Percentiles rank a stretch among this genome's conserved stretches.
phyloP scores from a whole-genome alignment of 2,113 vertebrate genomes.

The Patagioenas fasciata region DNA sequence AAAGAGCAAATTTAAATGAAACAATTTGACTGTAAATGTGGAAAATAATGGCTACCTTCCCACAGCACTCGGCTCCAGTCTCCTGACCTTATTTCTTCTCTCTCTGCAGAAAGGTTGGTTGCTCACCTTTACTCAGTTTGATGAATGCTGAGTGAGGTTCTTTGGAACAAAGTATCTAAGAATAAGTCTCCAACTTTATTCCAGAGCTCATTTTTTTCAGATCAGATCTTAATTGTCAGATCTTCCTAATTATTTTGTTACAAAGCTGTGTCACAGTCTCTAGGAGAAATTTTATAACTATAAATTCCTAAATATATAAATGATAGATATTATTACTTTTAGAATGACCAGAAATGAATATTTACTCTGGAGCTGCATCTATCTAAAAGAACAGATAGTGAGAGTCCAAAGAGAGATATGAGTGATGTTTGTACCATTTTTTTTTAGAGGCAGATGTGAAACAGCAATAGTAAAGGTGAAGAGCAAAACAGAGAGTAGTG shows the following conservation, averaged over 20 bases:
- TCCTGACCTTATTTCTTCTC: not conserved
- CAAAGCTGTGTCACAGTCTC: not conserved
- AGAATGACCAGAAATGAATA: not conserved
- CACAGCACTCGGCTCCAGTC: not conserved
- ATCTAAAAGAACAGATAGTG: not conserved
- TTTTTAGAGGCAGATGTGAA: not conserved
- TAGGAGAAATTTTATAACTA: not conserved
- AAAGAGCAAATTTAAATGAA: conserved; percentile 46
- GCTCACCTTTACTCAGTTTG: not conserved
- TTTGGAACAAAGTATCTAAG: not conserved
- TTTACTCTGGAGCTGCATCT: not conserved
- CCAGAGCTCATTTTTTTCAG: not conserved
- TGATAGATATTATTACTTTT: not conserved
- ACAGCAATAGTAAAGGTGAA: not conserved
- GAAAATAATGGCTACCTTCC: not conserved
- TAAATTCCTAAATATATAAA: not conserved
- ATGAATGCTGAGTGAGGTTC: not conserved
- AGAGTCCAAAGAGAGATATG: not conserved
- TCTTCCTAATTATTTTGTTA: not conserved
- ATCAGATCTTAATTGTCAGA: not conserved
- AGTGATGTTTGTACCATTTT: not conserved
- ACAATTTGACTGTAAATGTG: not conserved
- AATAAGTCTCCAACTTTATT: not conserved
- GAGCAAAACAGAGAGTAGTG: not conserved
- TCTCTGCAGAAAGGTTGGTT: not conserved